Base-by-base conservation (phyloP, 1,140 invertebrate species). In the Listronotus oregonensis region DNA sequence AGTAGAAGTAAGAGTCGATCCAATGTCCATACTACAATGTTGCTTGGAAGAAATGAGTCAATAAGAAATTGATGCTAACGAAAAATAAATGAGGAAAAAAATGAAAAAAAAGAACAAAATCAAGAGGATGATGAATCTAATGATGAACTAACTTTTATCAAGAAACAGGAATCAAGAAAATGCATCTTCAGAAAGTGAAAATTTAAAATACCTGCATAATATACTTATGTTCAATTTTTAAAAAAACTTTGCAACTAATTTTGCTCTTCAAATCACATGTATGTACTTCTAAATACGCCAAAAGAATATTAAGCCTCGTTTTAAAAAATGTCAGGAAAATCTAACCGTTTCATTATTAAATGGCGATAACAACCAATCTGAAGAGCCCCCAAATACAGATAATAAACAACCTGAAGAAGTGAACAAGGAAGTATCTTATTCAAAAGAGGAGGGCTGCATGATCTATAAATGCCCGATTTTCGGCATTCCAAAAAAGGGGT, bases 1-100 rank as follows among this genome's bases (percentile, higher is more conserved):
- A 77, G 82, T 86, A 79, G 85, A 86, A 77, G 84, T 86, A 0
- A 82, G 81, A 65, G 78, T 86, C 6, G 85, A 86, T 72, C 85
- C 85, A 12, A 86, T 85, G 85, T 72, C 85, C 63, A 83, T 85
- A 75, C 75, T 86, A 18, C 80, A 83, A 54, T 84, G 79, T 63
- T 69, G 63, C 27, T 37, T 64, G 39, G 80, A 83, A 18, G 71
- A 77, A 59, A 55, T 47, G 27, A 61, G 9, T 55, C 74, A 46
- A 60, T 39, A 60, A 17, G 58, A 49, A 14, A 11, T 32, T 39
- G 58, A 60, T 40, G 70, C 67, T 15, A 47, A 64, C 39, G 51
- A 51, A 11, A 49, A 14, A 32, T 44, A n/a, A 49, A 58, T 37
- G 40, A 56, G 18, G 50, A 64, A 43, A 39, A 64, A 8, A 10